Percentiles rank a stretch among this genome's conserved stretches.
These are phyloP conservation scores for Austrolebias charrua DNA, from an alignment of 2,797 vertebrate species.

Conservation along the genomic window DNA sequence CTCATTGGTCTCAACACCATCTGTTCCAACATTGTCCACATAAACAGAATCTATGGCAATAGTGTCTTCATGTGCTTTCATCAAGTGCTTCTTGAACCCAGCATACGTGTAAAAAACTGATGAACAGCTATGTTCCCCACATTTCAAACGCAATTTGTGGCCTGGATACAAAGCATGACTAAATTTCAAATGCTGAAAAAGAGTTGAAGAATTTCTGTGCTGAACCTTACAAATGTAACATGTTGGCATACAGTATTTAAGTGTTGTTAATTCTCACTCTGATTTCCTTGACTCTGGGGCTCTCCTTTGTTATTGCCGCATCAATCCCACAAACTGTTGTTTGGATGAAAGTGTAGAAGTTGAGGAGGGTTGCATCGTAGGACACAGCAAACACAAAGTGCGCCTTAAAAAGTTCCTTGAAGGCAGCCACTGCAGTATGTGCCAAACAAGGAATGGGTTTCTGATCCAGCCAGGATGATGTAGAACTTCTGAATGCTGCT, in stretches of 20 bases:
- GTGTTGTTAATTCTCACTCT: no score
- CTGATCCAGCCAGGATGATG: conserved; percentile 17
- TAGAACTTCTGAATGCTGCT: conserved; percentile 15
- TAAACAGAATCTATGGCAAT: not conserved
- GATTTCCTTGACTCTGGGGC: conserved; percentile 5
- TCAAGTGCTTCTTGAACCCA: not conserved
- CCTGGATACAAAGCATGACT: not conserved
- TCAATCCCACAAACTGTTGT: no score
- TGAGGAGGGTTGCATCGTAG: conserved; percentile 1
- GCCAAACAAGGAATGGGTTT: conserved; percentile 12
- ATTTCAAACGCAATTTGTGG: not conserved
- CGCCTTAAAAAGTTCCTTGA: conserved; percentile 27
- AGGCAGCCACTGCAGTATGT: conserved; percentile 16
- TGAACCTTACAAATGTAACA: no score
- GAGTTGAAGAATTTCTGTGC: no score
- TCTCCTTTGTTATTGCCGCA: no score
- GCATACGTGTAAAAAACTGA: not conserved
- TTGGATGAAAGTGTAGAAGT: no score
- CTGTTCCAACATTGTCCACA: not conserved
- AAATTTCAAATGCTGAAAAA: no score
- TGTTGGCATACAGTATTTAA: rapidly evolving
- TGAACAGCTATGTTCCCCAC: not conserved
- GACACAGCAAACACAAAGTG: conserved; percentile 19
- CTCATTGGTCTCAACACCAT: not conserved
- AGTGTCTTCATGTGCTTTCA: not conserved